Evolutionary conservation across 2,113 vertebrate genomes (phyloP), one percentile per base, ranked within the genome.

Genomic region (Phoenicopterus ruber): DNA sequence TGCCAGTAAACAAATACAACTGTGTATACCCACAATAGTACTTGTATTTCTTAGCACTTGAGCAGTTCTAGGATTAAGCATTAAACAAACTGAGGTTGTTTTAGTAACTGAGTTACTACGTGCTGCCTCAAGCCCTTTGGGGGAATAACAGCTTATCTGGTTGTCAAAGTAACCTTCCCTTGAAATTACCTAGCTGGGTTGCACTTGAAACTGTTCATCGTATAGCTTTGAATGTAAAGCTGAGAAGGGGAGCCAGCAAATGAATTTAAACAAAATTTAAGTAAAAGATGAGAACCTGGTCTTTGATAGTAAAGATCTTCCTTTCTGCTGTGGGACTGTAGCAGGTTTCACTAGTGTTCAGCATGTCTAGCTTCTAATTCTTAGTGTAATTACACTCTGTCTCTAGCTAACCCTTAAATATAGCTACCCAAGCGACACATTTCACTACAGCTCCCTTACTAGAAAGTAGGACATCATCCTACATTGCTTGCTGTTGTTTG

Each of bases 101-200:
- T 54, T n/a, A 71, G 76, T 78, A 88, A 66, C 76, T 81, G 55
- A 88, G 76, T 94, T 90, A 82, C 83, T 70, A 70, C 5, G 2
- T 18, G 46, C 29, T 86, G 79, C 96, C 90, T 40, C 55, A 34
- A 72, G 90, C 62, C 13, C 76, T 85, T 34, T 34, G 34, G 63
- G 71, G 47, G 88, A 95, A 94, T 73, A 88, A 50, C 44, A 76
- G 44, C 47, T 63, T 95, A 59, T 44, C 31, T 54, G n/a, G 82
- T 94, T 95, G 85, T 67, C 63, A 47, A 2, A 95, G 94, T 73
- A 97, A 96, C 90, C 59, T 92, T 93, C 38, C 26, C 46, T 86
- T 86, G 62, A 42, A 88, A 88, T 73, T 85, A 62, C 71, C 42
- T 69, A 3, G 9, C 42, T 47, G 71, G 11, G 17, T 65, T 88